Conservation (phyloP, 2,797 vertebrate genomes). For the Clarias platycephalus region DNA sequence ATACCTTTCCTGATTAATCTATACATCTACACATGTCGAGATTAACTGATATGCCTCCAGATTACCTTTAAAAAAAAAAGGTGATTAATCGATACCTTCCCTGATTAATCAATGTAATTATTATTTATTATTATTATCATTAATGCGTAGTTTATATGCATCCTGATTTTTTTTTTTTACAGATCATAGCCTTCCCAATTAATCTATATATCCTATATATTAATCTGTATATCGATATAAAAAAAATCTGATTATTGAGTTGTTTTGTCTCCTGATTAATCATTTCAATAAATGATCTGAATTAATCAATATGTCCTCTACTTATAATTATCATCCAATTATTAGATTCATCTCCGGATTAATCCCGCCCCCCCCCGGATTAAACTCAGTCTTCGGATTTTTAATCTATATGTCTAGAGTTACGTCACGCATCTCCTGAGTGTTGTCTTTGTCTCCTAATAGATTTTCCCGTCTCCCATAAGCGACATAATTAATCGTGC, state of each 20-base stretch:
- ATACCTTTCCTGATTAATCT: background rate
- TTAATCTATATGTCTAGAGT: background rate
- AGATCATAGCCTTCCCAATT: background rate
- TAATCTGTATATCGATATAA: background rate
- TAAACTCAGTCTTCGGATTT: background rate
- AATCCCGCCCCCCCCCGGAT: background rate
- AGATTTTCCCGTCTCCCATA: background rate
- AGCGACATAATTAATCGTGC: conserved; percentile 15
- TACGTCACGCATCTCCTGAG: too few relatives aligned
- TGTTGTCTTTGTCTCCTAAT: background rate
- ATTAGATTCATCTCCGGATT: background rate
- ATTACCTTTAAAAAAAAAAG: too few relatives aligned
- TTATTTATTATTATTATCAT: too few relatives aligned
- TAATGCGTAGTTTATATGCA: too few relatives aligned
- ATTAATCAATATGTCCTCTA: background rate
- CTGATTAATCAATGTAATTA: too few relatives aligned
- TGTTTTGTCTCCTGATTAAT: background rate
- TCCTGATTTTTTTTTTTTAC: too few relatives aligned
- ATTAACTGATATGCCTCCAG: background rate
- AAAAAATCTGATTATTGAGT: background rate
- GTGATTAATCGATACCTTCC: background rate
- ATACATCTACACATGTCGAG: background rate
- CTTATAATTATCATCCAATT: too few relatives aligned
- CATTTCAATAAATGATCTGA: background rate
- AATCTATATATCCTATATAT: background rate